Conservation (phyloP, 2,113 vertebrate genomes). For the Cyanoderma ruficeps region DNA sequence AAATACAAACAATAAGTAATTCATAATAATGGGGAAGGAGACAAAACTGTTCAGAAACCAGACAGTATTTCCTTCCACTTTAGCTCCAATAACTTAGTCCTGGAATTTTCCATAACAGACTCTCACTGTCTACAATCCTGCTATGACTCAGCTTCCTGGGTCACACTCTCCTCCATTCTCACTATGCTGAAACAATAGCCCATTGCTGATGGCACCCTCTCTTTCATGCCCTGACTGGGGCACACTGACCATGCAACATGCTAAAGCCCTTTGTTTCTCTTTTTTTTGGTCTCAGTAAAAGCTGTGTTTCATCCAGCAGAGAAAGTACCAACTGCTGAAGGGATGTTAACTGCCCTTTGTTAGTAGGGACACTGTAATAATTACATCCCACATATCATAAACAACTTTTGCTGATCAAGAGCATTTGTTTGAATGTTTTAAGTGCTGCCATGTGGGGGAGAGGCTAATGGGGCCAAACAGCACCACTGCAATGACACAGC, state of each 20-base stretch:
- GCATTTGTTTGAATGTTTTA: not conserved
- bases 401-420: not conserved
- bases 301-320: not conserved
- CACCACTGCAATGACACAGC: not conserved
- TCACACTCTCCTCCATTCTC: constrained; percentile 22
- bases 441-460: not conserved
- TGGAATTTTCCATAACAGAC: constrained; percentile 62
- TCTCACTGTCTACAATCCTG: constrained; percentile 44
- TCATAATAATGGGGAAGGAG: constrained; percentile 40
- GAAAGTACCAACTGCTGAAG: constrained; percentile 8
- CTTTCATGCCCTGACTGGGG: not conserved
- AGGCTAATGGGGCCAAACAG: not conserved
- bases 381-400: not conserved
- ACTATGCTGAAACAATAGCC: constrained; percentile 3
- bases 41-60: constrained; percentile 42
- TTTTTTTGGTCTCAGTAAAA: not conserved
- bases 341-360: not conserved
- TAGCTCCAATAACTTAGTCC: constrained; percentile 37
- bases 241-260: not conserved
- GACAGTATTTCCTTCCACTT: constrained; percentile 44
- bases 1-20: constrained; percentile 57
- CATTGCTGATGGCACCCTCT: constrained; percentile 5
- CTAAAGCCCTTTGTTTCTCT: not conserved
- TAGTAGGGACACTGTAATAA: not conserved
- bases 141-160: constrained; percentile 58